phyloP scores from a whole-genome alignment of 2,888 invertebrate genomes.

The Lasiommata megera region DNA sequence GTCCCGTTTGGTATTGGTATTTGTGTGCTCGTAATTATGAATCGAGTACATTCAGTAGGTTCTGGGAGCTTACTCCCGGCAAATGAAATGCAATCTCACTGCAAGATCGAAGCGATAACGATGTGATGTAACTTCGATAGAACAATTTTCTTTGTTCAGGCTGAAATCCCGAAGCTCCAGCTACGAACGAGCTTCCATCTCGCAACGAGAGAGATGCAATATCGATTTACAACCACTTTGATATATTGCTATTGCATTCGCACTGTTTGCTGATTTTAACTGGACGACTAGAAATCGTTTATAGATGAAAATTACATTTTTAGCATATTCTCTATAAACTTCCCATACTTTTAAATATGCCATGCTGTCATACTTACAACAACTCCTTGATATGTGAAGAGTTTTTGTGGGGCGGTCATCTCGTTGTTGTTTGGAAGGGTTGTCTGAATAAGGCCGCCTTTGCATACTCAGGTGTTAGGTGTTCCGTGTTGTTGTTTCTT shows the following conservation, averaged over 20 bases:
- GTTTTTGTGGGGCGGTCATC: too few relatives aligned
- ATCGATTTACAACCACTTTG: not conserved
- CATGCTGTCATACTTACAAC: too few relatives aligned
- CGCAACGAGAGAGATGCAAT: not conserved
- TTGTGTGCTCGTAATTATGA: too few relatives aligned
- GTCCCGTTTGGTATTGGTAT: too few relatives aligned
- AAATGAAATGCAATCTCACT: not conserved
- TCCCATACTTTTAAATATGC: too few relatives aligned
- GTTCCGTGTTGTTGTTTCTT: too few relatives aligned
- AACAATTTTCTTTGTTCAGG: not conserved
- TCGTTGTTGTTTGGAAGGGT: too few relatives aligned
- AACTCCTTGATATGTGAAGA: too few relatives aligned
- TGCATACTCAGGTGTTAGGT: too few relatives aligned
- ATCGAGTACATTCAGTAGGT: not conserved
- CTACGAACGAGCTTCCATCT: not conserved
- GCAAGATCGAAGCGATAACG: not conserved
- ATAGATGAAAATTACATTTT: too few relatives aligned
- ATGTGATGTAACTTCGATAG: not conserved
- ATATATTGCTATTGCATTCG: slow-evolving; percentile 4
- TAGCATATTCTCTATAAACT: too few relatives aligned
- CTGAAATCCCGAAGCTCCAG: not conserved
- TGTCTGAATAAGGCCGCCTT: too few relatives aligned
- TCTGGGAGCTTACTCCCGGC: not conserved
- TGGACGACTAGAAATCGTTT: not conserved
- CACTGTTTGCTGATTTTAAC: not conserved